A percentile compares a stretch with the other conserved stretches of the same genome.
phyloP scores from a whole-genome alignment of 2,113 vertebrate species.

The Calypte anna region DNA sequence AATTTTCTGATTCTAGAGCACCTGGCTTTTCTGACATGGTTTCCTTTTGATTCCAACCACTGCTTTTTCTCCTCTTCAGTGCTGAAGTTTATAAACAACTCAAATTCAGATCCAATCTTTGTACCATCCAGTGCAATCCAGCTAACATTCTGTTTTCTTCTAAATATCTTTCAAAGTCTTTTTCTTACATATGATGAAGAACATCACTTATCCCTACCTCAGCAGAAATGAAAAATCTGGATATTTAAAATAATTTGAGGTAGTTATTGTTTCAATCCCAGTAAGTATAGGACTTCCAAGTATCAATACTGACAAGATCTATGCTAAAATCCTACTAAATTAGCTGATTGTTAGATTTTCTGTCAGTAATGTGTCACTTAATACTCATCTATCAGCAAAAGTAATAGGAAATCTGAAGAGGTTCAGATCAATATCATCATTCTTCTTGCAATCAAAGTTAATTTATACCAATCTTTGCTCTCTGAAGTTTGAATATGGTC shows the following conservation, averaged over 20 bases:
- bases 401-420: background rate
- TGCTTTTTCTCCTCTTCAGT: background rate
- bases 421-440: background rate
- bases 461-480: background rate
- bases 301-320: background rate
- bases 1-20: background rate
- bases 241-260: background rate
- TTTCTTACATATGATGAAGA: background rate
- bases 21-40: background rate
- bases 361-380: background rate
- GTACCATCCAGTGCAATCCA: background rate
- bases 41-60: background rate
- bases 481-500: background rate
- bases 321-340: background rate
- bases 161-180: background rate
- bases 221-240: background rate
- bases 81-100: background rate
- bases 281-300: background rate
- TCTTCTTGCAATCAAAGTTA: background rate
- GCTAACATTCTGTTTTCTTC: background rate
- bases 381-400: background rate
- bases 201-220: background rate
- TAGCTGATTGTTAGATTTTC: background rate
- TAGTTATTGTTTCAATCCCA: background rate
- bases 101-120: background rate